phyloP scores from a whole-genome alignment of 2,888 invertebrate genomes.

The Eurytoma californica region DNA sequence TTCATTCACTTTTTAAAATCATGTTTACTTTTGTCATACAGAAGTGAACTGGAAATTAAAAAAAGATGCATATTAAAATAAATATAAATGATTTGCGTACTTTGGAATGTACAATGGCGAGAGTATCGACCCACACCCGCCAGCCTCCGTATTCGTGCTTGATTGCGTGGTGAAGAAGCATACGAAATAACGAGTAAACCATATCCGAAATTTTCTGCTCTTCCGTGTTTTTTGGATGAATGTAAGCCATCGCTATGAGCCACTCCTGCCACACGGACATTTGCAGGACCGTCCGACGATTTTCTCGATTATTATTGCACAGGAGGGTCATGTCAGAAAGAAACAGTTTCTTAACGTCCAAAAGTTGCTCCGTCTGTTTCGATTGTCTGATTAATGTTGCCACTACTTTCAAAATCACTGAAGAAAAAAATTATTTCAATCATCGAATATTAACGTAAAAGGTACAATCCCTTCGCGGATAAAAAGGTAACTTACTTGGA shows the following conservation, averaged over 20 bases:
- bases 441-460: background rate
- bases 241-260: slow-evolving; percentile 98
- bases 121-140: slow-evolving; percentile 99
- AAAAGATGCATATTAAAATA: background rate
- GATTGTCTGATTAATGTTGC: slow-evolving; percentile 97
- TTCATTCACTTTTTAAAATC: background rate
- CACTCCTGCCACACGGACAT: slow-evolving; percentile 99
- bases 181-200: slow-evolving; percentile 97
- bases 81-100: slow-evolving; percentile 75
- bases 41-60: no score
- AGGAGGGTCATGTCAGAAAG: slow-evolving; percentile 98
- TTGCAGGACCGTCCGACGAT: slow-evolving; percentile 96
- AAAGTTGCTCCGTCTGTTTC: slow-evolving; percentile 91
- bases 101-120: slow-evolving; percentile 99
- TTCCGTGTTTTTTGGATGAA: slow-evolving; percentile 95
- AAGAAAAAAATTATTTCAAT: slow-evolving; percentile 59
- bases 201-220: slow-evolving; percentile 98
- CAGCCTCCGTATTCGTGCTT: slow-evolving; percentile 99
- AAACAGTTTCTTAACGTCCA: slow-evolving; percentile 97
- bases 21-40: no score
- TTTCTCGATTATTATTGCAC: slow-evolving; percentile 98
- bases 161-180: slow-evolving; percentile 98
- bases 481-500: slow-evolving; percentile 85
- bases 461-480: background rate
- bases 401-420: slow-evolving; percentile 98